These are phyloP conservation scores for Drosophila leonis DNA, from an alignment of 2,888 invertebrate species.

Conservation along the genomic window DNA sequence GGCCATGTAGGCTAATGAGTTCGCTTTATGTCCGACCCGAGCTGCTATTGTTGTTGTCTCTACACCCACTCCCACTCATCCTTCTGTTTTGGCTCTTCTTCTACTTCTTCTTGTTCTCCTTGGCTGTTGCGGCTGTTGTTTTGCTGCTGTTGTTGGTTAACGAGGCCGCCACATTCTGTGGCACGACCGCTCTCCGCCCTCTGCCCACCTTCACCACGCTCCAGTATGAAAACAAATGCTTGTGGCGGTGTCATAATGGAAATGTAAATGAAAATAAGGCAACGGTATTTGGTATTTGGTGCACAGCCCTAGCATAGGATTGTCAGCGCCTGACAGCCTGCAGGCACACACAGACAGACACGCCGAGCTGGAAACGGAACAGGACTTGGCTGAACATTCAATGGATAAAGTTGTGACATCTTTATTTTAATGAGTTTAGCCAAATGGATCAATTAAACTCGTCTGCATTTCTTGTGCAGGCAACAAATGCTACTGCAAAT, in stretches of 20 bases:
- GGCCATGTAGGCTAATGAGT: constrained; percentile 78
- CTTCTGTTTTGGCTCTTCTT: neutral
- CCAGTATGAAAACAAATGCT: constrained; percentile 37
- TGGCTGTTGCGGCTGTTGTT: constrained; percentile 17
- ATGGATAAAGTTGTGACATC: constrained; percentile 20
- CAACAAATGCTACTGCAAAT: neutral
- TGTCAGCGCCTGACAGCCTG: constrained; percentile 22
- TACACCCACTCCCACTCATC: neutral
- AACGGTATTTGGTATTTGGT: constrained; percentile 37
- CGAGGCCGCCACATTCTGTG: constrained; percentile 58
- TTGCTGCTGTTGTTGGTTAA: constrained; percentile 43
- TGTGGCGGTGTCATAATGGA: constrained; percentile 57
- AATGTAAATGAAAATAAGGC: constrained; percentile 44
- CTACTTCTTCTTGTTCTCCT: constrained; percentile 10
- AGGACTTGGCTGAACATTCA: constrained; percentile 26
- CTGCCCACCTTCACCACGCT: neutral
- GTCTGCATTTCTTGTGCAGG: neutral
- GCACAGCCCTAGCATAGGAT: constrained; percentile 11
- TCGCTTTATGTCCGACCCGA: constrained; percentile 62
- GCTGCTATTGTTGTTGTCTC: constrained; percentile 37
- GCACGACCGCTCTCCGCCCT: constrained; percentile 1
- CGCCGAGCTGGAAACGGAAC: constrained; percentile 20
- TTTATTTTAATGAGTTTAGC: constrained; percentile 1
- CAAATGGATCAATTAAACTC: constrained; percentile 17
- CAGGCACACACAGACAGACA: constrained; percentile 4